These are phyloP conservation scores for Scortum barcoo DNA, from an alignment of 2,113 vertebrate genomes.

Conservation along the genomic window DNA sequence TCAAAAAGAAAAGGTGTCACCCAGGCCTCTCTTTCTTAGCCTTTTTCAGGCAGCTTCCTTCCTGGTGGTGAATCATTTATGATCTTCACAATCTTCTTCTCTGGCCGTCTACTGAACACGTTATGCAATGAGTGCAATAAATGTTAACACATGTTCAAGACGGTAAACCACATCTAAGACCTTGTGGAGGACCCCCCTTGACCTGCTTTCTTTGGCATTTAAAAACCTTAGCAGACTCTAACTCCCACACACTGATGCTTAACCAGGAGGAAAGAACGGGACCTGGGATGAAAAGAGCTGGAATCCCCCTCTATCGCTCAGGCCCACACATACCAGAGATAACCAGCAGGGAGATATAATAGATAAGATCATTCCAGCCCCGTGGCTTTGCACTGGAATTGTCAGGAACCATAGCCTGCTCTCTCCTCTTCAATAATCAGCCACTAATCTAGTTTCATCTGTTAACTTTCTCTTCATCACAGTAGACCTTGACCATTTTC, in stretches of 20 bases:
- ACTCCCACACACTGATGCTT: conserved; percentile 66
- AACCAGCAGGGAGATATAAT: conserved; percentile 69
- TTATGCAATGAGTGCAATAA: conserved; percentile 54
- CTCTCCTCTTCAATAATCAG: conserved; percentile 29
- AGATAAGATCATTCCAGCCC: conserved; percentile 12
- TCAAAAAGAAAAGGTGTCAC: conserved; percentile 46
- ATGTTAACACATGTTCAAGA: conserved; percentile 54
- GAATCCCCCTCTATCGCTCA: conserved; percentile 76
- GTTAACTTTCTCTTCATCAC: conserved; percentile 41
- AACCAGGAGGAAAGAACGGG: conserved; percentile 65
- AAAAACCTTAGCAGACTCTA: conserved; percentile 38
- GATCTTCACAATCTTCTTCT: conserved; percentile 5
- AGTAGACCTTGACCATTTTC: conserved; percentile 40
- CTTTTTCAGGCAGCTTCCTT: conserved; percentile 4
- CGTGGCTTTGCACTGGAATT: conserved; percentile 61
- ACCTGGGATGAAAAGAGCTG: conserved; percentile 67
- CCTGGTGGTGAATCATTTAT: conserved; percentile 25
- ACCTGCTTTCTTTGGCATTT: conserved; percentile 58
- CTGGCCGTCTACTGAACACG: not conserved
- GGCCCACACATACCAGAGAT: conserved; percentile 80
- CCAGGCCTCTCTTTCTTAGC: conserved; percentile 13
- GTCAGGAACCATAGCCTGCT: conserved; percentile 24
- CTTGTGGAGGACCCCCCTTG: conserved; percentile 9
- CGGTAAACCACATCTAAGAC: conserved; percentile 48
- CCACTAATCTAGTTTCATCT: conserved; percentile 27